Evolutionary conservation across 2,113 vertebrate species (phyloP), one percentile per base, ranked within the genome.

Genomic region (Apus apus): DNA sequence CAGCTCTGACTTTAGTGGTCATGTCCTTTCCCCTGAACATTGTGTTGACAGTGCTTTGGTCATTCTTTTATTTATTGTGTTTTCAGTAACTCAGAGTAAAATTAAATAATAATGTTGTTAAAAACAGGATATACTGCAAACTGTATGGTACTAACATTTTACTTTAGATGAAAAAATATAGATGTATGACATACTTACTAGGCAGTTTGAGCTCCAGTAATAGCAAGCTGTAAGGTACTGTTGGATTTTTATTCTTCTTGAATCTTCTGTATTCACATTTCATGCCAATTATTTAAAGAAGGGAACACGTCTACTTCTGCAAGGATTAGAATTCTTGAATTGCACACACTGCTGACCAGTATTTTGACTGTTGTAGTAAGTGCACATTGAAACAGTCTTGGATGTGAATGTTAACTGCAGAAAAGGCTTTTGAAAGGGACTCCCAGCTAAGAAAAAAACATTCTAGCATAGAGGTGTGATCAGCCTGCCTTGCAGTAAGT

Each of bases 401-500:
- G 27, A 61, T 60, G 50, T 62, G 46, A 85, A 77, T 18, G 16
- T 36, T 78, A 60, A 40, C 73, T 46, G n/a, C 27, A 8, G 71
- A 40, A 34, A 66, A 56, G 34, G 43, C 50, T 25, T 34, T 50
- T 25, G 30, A 34, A 76, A 62, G n/a, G 38, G 9, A 58, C 20
- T 68, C 5, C 1, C 5, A 25, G 4, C 3, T 11, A 18, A 82
- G 36, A 22, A 74, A 81, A 81, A 64, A 65, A 18, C 11, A 16
- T 29, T 8, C 8, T 67, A 56, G 62, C 9, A 7, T 26, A 6
- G 15, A 32, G 27, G 11, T 46, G 27, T 21, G 5, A 57, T 66
- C 32, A 40, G 8, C 45, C 46, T 83, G 62, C 45, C 43, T 62
- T 51, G 15, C 17, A 38, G n/a, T 11, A 26, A 0, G 0, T 9